A percentile compares a stretch with the other conserved stretches of the same genome.
phyloP scores from a whole-genome alignment of 2,888 invertebrate genomes.

The Xanthorhoe spadicearia region DNA sequence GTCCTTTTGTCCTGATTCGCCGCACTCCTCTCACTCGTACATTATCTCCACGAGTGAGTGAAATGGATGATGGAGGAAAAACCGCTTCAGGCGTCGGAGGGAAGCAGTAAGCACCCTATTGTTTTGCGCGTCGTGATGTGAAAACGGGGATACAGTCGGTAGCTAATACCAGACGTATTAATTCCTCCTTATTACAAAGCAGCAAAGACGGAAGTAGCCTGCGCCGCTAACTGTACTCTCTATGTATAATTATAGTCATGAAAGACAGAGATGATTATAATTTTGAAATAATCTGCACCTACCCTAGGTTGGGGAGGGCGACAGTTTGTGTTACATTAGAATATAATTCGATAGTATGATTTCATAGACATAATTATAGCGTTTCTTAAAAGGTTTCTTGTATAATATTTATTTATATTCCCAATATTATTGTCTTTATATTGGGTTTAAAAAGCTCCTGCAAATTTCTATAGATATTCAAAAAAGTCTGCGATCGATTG shows the following conservation, averaged over 20 bases:
- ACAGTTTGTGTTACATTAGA: slow-evolving; percentile 1
- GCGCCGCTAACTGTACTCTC: slow-evolving; percentile 18
- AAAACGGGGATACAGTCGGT: slow-evolving; percentile 57
- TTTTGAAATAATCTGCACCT: slow-evolving; percentile 20
- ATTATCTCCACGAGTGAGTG: slow-evolving; percentile 49
- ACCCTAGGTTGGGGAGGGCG: background rate
- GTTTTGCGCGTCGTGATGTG: slow-evolving; percentile 78
- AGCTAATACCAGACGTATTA: slow-evolving; percentile 22
- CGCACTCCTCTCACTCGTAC: slow-evolving; percentile 55
- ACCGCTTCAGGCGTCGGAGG: slow-evolving; percentile 77
- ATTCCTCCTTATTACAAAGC: slow-evolving; percentile 28
- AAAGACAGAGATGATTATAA: slow-evolving; percentile 42
- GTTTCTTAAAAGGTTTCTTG: no score
- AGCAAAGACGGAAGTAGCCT: slow-evolving; percentile 35
- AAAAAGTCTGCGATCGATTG: background rate
- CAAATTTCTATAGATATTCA: no score
- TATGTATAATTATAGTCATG: slow-evolving; percentile 14
- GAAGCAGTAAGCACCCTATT: slow-evolving; percentile 81
- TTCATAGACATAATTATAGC: background rate
- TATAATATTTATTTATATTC: no score
- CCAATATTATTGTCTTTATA: no score
- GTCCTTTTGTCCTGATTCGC: slow-evolving; percentile 67
- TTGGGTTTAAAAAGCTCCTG: no score
- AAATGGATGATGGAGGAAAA: slow-evolving; percentile 64
- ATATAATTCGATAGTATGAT: background rate